Evolutionary conservation across 1,140 invertebrate species (phyloP), one percentile per base, ranked within the genome.

Genomic region (Amyelois transitella): DNA sequence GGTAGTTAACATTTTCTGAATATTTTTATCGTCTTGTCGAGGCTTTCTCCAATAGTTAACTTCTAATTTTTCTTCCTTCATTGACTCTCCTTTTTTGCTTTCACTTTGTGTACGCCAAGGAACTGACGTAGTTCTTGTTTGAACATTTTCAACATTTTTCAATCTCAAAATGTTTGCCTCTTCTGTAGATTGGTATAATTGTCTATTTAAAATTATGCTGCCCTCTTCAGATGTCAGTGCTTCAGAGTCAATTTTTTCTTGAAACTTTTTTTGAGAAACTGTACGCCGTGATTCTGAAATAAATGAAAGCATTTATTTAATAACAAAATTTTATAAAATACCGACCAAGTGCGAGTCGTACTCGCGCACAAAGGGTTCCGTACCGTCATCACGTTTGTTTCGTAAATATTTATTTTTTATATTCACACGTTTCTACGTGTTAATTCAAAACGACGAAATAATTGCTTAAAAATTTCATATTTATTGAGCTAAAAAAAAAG

Each of bases 161-260:
- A 86, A 18, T 61, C 73, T 80, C 28, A 87, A 62, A 51, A 87
- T 80, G 59, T 76, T 86, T 17, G 58, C 69, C 47, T 87, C 79
- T 64, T 87, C 84, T 7, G 81, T 81, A 10, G 69, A 62, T 64
- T 82, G 68, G 60, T 74, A 76, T 45, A 61, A 38, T 14, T 73
- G 32, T 56, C 53, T 76, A 60, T 47, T 75, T 14, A 47, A 62
- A 6, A 53, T 61, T 43, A 51, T 59, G 28, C 68, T 59, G 8
- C 44, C 18, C 18, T 71, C 62, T 53, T 73, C 55, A 25, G 43
- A n/a, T 32, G 49, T 58, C 4, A 48, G 43, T 19, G n/a, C 52
- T 20, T 51, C 57, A 4, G 62, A 24, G 47, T 73, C 75, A 1
- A 66, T 72, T 58, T 75, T 75, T 18, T 80, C 63, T 38, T 71